A percentile compares a stretch with the other conserved stretches of the same genome.
Evolutionary conservation across 2,113 vertebrate species (phyloP).

Genomic region (Hypomesus transpacificus): DNA sequence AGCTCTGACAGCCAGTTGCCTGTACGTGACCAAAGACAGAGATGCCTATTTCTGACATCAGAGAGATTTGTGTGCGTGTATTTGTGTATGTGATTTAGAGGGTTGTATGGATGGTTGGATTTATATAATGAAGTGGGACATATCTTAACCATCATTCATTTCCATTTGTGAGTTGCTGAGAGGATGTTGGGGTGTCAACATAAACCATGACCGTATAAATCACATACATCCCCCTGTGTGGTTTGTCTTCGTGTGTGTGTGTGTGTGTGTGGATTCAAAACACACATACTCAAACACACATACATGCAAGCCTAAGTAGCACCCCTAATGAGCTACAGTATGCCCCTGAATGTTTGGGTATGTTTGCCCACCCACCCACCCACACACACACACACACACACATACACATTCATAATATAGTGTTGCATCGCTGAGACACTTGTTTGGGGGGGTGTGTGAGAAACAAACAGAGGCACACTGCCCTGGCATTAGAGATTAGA

Average conservation of each 20-base stretch:
- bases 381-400: not conserved
- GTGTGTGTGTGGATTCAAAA: not conserved
- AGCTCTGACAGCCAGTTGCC: too few species aligned
- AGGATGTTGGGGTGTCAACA: not conserved
- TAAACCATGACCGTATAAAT: not conserved
- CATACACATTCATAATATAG: constrained; percentile 35
- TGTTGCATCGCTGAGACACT: constrained; percentile 37
- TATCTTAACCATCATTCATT: too few species aligned
- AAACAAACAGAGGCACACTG: constrained; percentile 55
- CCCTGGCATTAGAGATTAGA: constrained; percentile 54
- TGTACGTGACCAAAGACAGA: too few species aligned
- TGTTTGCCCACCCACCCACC: not conserved
- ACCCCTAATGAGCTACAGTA: not conserved
- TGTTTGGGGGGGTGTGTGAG: constrained; percentile 58
- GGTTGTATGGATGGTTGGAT: too few species aligned
- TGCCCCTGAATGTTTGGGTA: not conserved
- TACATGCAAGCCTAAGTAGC: not conserved
- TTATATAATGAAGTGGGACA: too few species aligned
- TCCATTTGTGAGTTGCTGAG: too few species aligned
- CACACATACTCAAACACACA: not conserved
- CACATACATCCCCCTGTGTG: not conserved
- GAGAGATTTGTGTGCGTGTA: too few species aligned
- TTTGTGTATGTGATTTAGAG: too few species aligned
- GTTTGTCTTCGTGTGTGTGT: not conserved
- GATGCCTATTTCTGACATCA: too few species aligned